phyloP scores from a whole-genome alignment of 2,113 vertebrate genomes.

The Eleginops maclovinus region DNA sequence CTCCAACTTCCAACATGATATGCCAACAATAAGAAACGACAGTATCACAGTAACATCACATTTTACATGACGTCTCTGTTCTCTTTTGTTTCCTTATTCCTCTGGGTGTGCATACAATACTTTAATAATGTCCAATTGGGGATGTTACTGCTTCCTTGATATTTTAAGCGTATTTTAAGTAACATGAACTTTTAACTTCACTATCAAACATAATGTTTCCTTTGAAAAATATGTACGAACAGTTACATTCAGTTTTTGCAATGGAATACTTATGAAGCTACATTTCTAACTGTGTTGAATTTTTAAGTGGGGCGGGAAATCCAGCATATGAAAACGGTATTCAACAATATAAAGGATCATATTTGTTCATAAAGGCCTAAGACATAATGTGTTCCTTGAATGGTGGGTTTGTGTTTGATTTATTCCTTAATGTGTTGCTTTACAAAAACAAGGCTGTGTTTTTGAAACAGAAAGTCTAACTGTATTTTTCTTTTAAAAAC shows the following conservation, averaged over 20 bases:
- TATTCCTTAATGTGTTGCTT: not conserved
- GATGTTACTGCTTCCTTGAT: slow-evolving; percentile 4
- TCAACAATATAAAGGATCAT: not conserved
- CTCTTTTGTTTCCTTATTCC: slow-evolving; percentile 5
- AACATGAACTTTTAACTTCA: not conserved
- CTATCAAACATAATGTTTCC: not conserved
- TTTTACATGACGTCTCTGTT: not conserved
- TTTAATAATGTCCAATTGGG: slow-evolving; percentile 2
- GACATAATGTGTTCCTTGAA: not conserved
- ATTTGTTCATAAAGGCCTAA: not conserved
- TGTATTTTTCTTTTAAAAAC: not conserved
- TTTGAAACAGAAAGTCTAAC: not conserved
- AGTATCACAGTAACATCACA: not conserved
- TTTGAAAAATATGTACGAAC: not conserved
- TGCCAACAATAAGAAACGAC: slow-evolving; percentile 10
- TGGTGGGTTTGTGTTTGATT: not conserved
- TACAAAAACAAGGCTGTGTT: not conserved
- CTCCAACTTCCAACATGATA: not conserved
- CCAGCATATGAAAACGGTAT: too few species aligned
- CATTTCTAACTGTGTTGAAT: not conserved
- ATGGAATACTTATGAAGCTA: not conserved
- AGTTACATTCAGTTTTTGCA: not conserved
- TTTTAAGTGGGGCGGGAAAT: not conserved
- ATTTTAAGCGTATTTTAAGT: not conserved
- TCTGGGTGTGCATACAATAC: not conserved